These are phyloP conservation scores for Tarsius wallacei DNA, from an alignment of 2,797 vertebrate genomes.

Conservation along the genomic window DNA sequence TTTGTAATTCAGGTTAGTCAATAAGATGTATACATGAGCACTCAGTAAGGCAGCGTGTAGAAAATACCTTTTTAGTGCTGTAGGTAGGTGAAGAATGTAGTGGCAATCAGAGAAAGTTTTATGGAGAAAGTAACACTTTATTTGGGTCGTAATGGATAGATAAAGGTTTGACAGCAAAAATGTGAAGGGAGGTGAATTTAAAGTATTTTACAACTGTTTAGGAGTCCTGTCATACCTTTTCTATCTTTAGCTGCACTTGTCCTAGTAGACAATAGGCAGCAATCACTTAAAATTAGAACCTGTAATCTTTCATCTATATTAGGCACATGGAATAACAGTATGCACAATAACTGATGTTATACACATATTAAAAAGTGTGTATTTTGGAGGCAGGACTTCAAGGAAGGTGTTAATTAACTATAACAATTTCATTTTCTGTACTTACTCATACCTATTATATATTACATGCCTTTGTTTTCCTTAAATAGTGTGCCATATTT, in stretches of 20 bases:
- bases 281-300: slow-evolving; percentile 15
- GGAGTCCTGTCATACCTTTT: not conserved
- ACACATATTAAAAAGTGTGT: not conserved
- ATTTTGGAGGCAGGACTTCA: not conserved
- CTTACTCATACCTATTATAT: not conserved
- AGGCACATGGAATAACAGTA: not conserved
- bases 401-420: not conserved
- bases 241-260: not conserved
- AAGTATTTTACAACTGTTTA: not conserved
- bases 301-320: not conserved
- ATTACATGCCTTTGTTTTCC: not conserved
- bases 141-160: slow-evolving; percentile 20
- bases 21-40: not conserved
- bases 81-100: not conserved
- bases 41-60: not conserved
- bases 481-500: not conserved
- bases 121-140: not conserved
- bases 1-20: not conserved
- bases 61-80: not conserved
- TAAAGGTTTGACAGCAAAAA: not conserved
- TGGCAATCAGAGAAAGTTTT: slow-evolving; percentile 29
- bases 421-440: slow-evolving; percentile 4
- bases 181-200: not conserved
- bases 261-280: not conserved
- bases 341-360: not conserved